These are phyloP conservation scores for Lysiphlebus fabarum DNA, from an alignment of 1,140 invertebrate genomes.

Conservation along the genomic window DNA sequence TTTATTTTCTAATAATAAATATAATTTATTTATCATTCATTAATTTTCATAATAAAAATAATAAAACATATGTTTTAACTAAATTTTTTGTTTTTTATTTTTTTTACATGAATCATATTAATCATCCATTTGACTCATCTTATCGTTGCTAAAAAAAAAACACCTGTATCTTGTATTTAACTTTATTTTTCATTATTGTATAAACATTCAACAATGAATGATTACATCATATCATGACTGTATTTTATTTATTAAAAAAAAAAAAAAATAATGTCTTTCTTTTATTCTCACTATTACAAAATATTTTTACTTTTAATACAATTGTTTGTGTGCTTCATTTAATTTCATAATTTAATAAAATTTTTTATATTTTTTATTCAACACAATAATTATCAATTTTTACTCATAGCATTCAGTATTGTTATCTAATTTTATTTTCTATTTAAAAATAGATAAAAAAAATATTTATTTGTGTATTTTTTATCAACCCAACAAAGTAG, in stretches of 20 bases:
- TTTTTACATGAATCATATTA: background rate
- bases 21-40: no score
- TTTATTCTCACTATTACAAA: constrained; percentile 7
- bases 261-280: background rate
- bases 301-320: background rate
- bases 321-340: background rate
- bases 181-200: constrained; percentile 20
- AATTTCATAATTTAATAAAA: constrained; percentile 4
- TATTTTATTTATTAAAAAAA: constrained; percentile 16
- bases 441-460: no score
- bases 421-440: no score
- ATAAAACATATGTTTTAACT: no score
- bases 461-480: no score
- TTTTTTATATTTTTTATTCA: background rate
- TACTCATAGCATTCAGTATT: no score
- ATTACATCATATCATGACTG: constrained; percentile 15
- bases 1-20: no score
- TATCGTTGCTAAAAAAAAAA: background rate
- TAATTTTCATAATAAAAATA: no score
- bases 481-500: no score
- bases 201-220: background rate
- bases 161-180: background rate
- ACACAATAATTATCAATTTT: no score
- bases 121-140: background rate
- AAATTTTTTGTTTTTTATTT: no score